Evolutionary conservation across 1,140 invertebrate genomes (phyloP), one percentile per base, ranked within the genome.

Genomic region (Radopholus similis): DNA sequence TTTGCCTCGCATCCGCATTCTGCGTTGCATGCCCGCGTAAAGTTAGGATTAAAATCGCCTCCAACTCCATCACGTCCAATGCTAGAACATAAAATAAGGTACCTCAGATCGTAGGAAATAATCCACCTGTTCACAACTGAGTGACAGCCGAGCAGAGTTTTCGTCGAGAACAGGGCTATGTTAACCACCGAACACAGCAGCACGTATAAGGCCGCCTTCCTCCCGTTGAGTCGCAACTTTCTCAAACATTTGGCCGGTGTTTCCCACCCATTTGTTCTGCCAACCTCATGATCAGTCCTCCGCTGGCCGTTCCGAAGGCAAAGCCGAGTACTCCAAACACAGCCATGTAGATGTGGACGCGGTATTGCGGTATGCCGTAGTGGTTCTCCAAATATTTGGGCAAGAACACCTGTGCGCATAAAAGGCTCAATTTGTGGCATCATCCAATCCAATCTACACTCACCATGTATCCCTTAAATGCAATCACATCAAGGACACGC

Each of bases 331-430:
- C 76, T 9, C 79, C 81, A 65, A 82, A 81, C 4, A 67, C 55
- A 23, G 80, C 77, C 77, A 81, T 83, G 26, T 77, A 78, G 8
- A 74, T 49, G 54, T 81, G 81, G 26, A 83, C 79, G 60, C 63
- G 56, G 59, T 83, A 83, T 35, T 75, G 81, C 15, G 79, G 81
- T 58, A 81, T 80, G 21, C 79, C 79, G 59, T 76, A 81, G 58
- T 81, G 79, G 58, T 83, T 83, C 59, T 81, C 79, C 38, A 81
- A 58, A 65, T 78, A 81, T 66, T 81, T 81, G 1, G 79, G 81
- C 35, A 83, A 55, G 57, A 81, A 81, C 2, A 81, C 78, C 64
- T 82, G 21, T 51, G 0, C 15, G 44, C 44, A 4, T 1, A 47
- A 49, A 49, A 42, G 13, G 26, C 44, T 11, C 13, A 18, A 2